Percentiles rank a stretch among this genome's conserved stretches.
Evolutionary conservation across 2,797 vertebrate genomes (phyloP).

Genomic region (Lepilemur septentrionalis): DNA sequence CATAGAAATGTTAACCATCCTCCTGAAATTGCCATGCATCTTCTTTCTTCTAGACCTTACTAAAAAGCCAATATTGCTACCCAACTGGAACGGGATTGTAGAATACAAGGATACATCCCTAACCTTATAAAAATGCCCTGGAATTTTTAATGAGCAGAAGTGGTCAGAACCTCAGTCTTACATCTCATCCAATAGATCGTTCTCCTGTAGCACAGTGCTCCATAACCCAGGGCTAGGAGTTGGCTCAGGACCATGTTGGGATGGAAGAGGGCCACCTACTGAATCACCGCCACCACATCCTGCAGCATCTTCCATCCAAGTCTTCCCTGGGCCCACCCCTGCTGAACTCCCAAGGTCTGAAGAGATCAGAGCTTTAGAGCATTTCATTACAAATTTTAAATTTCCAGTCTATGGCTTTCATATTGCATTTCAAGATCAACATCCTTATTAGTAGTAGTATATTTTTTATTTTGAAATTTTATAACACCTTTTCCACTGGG

Average conservation of each 20-base stretch:
- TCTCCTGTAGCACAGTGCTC: conserved; percentile 40
- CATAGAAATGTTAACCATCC: neutral
- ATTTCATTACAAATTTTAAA: conserved; percentile 59
- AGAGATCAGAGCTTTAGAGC: conserved; percentile 50
- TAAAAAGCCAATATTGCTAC: conserved; percentile 16
- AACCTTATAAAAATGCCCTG: conserved; percentile 73
- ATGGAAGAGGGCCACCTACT: conserved; percentile 77
- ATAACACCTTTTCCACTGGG: conserved; percentile 51
- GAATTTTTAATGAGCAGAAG: conserved; percentile 74
- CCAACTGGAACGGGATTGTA: conserved; percentile 34
- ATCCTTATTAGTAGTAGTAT: conserved; percentile 63
- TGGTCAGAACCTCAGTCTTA: conserved; percentile 63
- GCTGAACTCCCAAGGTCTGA: conserved; percentile 42
- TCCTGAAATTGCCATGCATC: conserved; percentile 17
- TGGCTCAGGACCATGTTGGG: conserved; percentile 70
- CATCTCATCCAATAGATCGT: conserved; percentile 49
- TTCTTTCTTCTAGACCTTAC: conserved; percentile 14
- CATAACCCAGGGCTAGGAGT: conserved; percentile 5
- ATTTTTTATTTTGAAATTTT: conserved; percentile 63
- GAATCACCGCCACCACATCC: conserved; percentile 76
- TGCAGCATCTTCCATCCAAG: conserved; percentile 67
- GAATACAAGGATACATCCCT: conserved; percentile 45
- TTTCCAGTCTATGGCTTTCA: conserved; percentile 71
- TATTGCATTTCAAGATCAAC: conserved; percentile 77
- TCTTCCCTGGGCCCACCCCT: conserved; percentile 67